phyloP scores from a whole-genome alignment of 2,888 invertebrate genomes.

The Carabus problematicus region DNA sequence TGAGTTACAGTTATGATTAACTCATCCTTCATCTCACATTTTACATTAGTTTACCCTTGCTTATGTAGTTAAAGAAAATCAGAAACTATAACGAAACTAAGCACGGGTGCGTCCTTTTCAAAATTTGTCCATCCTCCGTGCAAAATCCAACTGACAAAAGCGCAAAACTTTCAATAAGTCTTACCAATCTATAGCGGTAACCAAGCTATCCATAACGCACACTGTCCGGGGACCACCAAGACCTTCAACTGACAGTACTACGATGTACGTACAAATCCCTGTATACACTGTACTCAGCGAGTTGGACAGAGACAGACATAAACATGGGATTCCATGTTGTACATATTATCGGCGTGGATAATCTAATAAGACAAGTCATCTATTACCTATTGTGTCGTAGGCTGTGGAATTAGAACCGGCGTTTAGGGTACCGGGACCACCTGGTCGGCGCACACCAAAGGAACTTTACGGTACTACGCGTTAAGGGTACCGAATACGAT shows the following conservation, averaged over 20 bases:
- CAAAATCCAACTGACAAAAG: slow-evolving; percentile 10
- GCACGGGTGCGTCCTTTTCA: too few relatives aligned
- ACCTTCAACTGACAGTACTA: background rate
- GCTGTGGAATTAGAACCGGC: slow-evolving; percentile 38
- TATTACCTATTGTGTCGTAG: slow-evolving; percentile 46
- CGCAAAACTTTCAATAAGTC: slow-evolving; percentile 4
- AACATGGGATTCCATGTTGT: slow-evolving; percentile 18
- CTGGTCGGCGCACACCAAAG: slow-evolving; percentile 38
- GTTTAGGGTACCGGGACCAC: slow-evolving; percentile 35
- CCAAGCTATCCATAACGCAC: background rate
- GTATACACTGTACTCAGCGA: background rate
- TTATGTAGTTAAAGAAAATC: too few relatives aligned
- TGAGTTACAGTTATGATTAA: too few relatives aligned
- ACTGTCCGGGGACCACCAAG: slow-evolving; percentile 9
- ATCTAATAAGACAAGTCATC: slow-evolving; percentile 54
- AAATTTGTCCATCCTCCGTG: slow-evolving; percentile 3
- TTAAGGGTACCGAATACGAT: slow-evolving; percentile 17
- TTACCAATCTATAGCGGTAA: slow-evolving; percentile 1
- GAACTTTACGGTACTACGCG: slow-evolving; percentile 35
- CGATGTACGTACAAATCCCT: background rate
- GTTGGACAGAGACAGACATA: background rate
- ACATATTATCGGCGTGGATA: slow-evolving; percentile 47
- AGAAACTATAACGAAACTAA: too few relatives aligned
- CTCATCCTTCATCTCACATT: too few relatives aligned
- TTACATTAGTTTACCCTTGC: too few relatives aligned